phyloP scores from a whole-genome alignment of 2,113 vertebrate species.

The Oriolus oriolus region DNA sequence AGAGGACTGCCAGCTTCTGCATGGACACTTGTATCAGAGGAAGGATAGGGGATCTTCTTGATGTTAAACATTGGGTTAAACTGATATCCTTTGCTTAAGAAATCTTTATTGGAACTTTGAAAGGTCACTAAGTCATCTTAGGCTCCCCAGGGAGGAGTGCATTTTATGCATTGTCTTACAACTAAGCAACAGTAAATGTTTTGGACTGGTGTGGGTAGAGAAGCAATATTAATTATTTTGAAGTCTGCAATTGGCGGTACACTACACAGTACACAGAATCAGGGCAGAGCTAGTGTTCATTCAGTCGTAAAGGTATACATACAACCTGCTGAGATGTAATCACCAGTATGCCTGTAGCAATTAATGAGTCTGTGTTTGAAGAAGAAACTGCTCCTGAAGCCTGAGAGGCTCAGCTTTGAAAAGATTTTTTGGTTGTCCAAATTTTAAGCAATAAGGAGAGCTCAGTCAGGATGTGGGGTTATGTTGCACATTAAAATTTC shows the following conservation, averaged over 20 bases:
- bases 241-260: neutral
- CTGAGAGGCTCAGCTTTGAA: neutral
- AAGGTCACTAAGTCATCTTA: neutral
- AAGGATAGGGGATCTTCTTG: neutral
- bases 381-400: neutral
- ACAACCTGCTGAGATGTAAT: neutral
- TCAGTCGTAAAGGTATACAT: neutral
- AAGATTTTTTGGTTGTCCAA: neutral
- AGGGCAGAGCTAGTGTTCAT: neutral
- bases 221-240: neutral
- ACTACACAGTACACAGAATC: rapidly evolving
- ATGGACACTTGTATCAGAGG: neutral
- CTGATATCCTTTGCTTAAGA: neutral
- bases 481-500: neutral
- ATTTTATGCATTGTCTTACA: neutral
- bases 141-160: neutral
- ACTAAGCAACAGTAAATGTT: neutral
- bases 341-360: neutral
- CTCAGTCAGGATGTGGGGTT: neutral
- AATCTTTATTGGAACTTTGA: neutral
- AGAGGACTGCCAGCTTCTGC: neutral
- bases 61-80: neutral
- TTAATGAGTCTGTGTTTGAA: neutral
- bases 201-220: neutral
- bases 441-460: neutral